These are phyloP conservation scores for Oxycera nigricornis DNA, from an alignment of 2,888 invertebrate species.

Conservation along the genomic window DNA sequence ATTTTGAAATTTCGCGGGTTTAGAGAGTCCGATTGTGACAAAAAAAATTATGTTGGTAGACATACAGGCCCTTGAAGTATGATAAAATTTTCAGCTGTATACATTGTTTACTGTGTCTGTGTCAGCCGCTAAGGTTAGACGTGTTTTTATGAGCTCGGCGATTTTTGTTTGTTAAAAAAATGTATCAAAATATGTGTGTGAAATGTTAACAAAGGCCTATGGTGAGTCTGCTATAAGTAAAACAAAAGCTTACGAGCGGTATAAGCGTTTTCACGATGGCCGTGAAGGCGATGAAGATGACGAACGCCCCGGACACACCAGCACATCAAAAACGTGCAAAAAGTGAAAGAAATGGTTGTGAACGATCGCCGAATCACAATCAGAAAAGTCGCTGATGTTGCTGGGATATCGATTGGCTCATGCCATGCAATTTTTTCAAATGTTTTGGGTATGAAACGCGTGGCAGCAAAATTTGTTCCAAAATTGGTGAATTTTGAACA, in stretches of 20 bases:
- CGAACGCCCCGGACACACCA: slow-evolving; percentile 12
- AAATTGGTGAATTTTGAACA: too few species aligned
- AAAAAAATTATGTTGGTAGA: background rate
- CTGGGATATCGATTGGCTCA: too few species aligned
- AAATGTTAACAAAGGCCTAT: slow-evolving; percentile 11
- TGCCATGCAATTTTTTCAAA: too few species aligned
- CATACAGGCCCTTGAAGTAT: slow-evolving; percentile 2
- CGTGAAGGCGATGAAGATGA: slow-evolving; percentile 25
- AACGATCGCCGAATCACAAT: background rate
- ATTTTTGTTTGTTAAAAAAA: slow-evolving; percentile 24
- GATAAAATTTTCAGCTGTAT: slow-evolving; percentile 16
- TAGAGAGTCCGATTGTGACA: background rate
- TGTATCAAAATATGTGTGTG: background rate
- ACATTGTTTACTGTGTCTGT: background rate
- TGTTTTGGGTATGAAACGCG: too few species aligned
- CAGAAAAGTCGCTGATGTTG: background rate
- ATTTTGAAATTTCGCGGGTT: background rate
- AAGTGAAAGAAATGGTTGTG: background rate
- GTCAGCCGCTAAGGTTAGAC: slow-evolving; percentile 22
- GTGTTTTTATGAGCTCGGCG: slow-evolving; percentile 12
- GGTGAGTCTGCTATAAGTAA: slow-evolving; percentile 28
- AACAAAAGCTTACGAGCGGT: too few species aligned
- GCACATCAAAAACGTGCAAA: background rate
- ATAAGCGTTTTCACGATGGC: slow-evolving; percentile 18
- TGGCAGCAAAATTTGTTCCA: too few species aligned